Conservation (phyloP, 30 jellyfish, hydroid and myxozoan genomes). For the Aurelia aurita complex sp. Pacific region DNA sequence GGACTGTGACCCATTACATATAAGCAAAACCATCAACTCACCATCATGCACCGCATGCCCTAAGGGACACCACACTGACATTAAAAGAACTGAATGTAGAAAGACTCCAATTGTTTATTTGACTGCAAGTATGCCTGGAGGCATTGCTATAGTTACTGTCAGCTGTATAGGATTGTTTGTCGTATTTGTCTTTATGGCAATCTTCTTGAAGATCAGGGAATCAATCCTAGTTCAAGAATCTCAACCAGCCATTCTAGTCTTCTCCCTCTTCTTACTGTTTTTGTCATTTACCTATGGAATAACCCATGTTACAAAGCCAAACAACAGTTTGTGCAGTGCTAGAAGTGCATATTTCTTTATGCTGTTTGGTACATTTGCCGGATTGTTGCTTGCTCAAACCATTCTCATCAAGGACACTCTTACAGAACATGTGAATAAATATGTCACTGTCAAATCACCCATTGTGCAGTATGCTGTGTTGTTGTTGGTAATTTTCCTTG, state of each 20-base stretch:
- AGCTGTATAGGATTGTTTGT: constrained; percentile 57
- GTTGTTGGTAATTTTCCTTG: constrained; percentile 23
- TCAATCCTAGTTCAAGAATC: constrained; percentile 47
- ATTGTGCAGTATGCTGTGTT: constrained; percentile 29
- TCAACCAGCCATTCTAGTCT: constrained; percentile 23
- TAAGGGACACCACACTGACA: constrained; percentile 74
- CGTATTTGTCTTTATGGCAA: neutral
- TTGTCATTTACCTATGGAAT: constrained; percentile 70
- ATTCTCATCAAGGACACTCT: constrained; percentile 40
- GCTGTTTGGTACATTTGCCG: constrained; percentile 49
- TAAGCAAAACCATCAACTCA: constrained; percentile 66
- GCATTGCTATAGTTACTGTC: constrained; percentile 46
- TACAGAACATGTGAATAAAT: constrained; percentile 11
- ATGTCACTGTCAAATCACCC: constrained; percentile 8
- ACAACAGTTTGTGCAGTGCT: constrained; percentile 52
- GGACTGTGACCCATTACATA: constrained; percentile 50
- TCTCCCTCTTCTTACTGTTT: constrained; percentile 46
- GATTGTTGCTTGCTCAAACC: constrained; percentile 54
- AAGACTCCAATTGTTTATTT: constrained; percentile 64
- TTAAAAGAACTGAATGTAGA: constrained; percentile 56
- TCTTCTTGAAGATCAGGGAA: constrained; percentile 38
- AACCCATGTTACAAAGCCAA: constrained; percentile 66
- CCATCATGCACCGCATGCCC: constrained; percentile 68
- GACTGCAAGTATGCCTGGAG: constrained; percentile 50
- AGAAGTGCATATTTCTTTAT: constrained; percentile 65